Evolutionary conservation across 2,888 invertebrate species (phyloP), one percentile per base, ranked within the genome.

Genomic region (Esperia sulphurella): DNA sequence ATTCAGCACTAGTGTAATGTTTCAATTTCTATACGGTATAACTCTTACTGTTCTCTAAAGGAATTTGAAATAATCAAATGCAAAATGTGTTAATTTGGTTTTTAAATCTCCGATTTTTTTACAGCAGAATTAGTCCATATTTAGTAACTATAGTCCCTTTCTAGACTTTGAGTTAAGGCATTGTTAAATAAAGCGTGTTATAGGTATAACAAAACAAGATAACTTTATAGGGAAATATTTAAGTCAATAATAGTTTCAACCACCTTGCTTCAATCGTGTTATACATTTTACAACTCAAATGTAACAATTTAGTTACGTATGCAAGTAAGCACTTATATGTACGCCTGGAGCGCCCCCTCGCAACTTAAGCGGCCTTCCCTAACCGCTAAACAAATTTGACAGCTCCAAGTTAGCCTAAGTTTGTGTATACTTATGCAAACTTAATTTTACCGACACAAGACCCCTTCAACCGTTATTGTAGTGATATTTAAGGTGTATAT

Each of bases 341-440:
- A 77, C 75, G 86, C 87, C 81, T 63, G 69, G 75, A 82, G 84
- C 86, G 71, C 71, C 72, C 75, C 75, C 69, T 77, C 67, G 68
- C 75, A 80, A 84, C 84, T 82, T 85, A 75, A 77, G 75, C 81
- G 73, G 75, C 80, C 82, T 83, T 79, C 81, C 80, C 75, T 78
- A 71, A 80, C 87, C 86, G 79, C 88, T 88, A 84, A 87, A 87
- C 88, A 88, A 88, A 88, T 89, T 87, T 89, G 89, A 88, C 88
- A 87, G 89, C 86, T 83, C 73, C 68, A 84, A 87, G 77, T 88
- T 87, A 81, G 79, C 69, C 75, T 69, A 84, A 87, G 83, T 86
- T 86, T 78, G 76, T 74, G 77, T 74, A 79, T 74, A 76, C 67
- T 69, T 68, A 65, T 65, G 67, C 78, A 72, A 79, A 73, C 51